These are phyloP conservation scores for Rafetus swinhoei DNA, from an alignment of 2,113 vertebrate genomes.

Conservation along the genomic window DNA sequence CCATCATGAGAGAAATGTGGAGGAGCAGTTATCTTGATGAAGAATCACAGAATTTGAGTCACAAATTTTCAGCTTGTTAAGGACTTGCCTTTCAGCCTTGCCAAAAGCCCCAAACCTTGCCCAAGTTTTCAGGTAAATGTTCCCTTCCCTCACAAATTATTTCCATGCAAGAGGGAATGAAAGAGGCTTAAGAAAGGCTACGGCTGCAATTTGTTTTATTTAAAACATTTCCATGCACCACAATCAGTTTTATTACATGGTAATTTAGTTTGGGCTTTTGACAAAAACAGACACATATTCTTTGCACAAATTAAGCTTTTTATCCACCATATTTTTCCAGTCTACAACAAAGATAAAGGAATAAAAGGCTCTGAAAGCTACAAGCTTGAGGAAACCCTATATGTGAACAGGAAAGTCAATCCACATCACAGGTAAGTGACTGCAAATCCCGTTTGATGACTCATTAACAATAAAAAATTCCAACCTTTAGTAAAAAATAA, in stretches of 20 bases:
- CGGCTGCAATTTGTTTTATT: background rate
- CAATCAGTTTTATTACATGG: background rate
- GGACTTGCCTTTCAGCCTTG: background rate
- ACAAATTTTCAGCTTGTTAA: background rate
- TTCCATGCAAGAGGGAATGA: background rate
- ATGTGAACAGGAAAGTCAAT: background rate
- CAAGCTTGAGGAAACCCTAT: background rate
- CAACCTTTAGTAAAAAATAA: conserved; percentile 46
- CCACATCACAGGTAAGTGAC: background rate
- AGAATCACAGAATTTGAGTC: background rate
- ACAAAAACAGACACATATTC: conserved; percentile 1
- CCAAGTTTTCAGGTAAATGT: background rate
- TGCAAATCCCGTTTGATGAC: background rate
- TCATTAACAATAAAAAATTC: conserved; percentile 33
- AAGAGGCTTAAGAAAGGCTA: background rate
- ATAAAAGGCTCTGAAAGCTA: conserved; percentile 8
- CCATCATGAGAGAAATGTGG: background rate
- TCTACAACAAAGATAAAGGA: background rate
- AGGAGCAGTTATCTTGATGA: background rate
- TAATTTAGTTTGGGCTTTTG: conserved; percentile 28
- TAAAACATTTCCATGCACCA: background rate
- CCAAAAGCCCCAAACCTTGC: background rate
- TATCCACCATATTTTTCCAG: background rate
- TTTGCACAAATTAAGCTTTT: background rate
- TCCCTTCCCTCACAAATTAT: background rate